Percentiles rank a stretch among this genome's conserved stretches.
Conservation (phyloP, 2,113 vertebrate genomes). For the Channa argus region DNA sequence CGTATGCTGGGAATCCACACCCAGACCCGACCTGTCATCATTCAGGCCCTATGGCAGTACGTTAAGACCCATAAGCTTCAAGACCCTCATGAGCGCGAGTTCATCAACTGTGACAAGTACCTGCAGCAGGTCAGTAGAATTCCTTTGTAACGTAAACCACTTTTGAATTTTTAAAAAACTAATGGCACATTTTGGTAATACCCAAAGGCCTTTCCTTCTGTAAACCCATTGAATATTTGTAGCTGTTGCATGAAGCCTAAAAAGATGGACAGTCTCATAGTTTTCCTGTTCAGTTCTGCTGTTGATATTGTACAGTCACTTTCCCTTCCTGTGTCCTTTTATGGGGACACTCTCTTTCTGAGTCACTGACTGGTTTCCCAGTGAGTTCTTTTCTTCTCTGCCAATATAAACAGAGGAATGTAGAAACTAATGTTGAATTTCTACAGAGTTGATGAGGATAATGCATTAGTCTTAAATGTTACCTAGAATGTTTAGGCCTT, state of each 20-base stretch:
- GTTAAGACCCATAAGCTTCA: conserved; percentile 98
- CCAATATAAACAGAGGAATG: conserved; percentile 49
- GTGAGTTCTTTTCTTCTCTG: background rate
- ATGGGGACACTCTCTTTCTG: conserved; percentile 40
- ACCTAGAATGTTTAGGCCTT: background rate
- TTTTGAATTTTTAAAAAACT: rapidly evolving
- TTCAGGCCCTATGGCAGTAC: conserved; percentile 99
- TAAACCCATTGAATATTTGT: background rate
- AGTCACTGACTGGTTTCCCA: conserved; percentile 23
- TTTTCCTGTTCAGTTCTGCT: conserved; percentile 6
- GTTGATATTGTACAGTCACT: conserved; percentile 17
- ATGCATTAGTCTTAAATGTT: background rate
- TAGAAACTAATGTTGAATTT: conserved; percentile 11
- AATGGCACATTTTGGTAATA: background rate
- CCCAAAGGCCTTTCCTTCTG: background rate
- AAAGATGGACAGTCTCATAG: background rate
- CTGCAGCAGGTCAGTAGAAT: conserved; percentile 92
- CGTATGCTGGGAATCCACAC: conserved; percentile 97
- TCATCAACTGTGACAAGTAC: conserved; percentile 98
- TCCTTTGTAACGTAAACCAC: background rate
- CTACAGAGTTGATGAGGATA: background rate
- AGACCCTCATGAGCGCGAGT: conserved; percentile 97
- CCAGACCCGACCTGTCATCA: conserved; percentile 96
- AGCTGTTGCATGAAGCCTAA: background rate
- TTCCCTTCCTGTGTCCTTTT: conserved; percentile 54